Evolutionary conservation across 1,140 invertebrate genomes (phyloP).

Genomic region (Heliconius hewitsoni): DNA sequence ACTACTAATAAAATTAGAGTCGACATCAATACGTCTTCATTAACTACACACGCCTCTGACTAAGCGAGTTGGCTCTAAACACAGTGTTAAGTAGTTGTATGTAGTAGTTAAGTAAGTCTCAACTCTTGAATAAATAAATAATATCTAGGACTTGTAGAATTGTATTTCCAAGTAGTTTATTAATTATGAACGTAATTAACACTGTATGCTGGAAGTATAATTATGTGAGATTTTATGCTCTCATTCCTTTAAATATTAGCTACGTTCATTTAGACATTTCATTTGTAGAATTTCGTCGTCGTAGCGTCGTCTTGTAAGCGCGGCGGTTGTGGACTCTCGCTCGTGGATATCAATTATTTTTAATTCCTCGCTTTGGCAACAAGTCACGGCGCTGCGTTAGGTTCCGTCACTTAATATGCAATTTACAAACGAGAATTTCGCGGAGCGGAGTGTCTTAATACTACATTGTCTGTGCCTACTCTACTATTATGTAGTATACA

Average conservation of each 20-base stretch:
- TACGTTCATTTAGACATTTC: too few relatives aligned
- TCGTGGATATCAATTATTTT: not conserved
- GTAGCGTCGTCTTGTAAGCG: too few relatives aligned
- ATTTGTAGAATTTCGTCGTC: too few relatives aligned
- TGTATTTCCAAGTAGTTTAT: not conserved
- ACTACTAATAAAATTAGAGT: slow-evolving; percentile 14
- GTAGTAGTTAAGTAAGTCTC: not conserved
- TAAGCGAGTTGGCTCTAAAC: slow-evolving; percentile 5
- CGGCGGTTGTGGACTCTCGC: too few relatives aligned
- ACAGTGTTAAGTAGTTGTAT: not conserved
- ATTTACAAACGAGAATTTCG: not conserved
- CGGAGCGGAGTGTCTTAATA: not conserved
- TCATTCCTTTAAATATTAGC: too few relatives aligned
- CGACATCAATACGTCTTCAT: slow-evolving; percentile 21
- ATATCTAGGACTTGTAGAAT: not conserved
- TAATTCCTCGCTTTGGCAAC: not conserved
- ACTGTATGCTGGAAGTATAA: too few relatives aligned
- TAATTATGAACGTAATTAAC: not conserved
- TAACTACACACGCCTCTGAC: slow-evolving; percentile 7
- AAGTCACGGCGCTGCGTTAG: not conserved
- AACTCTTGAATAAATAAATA: slow-evolving; percentile 10
- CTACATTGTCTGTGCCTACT: not conserved
- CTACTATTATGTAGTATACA: not conserved
- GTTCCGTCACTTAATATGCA: not conserved
- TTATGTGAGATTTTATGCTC: too few relatives aligned